Percentiles rank a stretch among this genome's conserved stretches.
These are phyloP conservation scores for Ptychodera flava DNA, from an alignment of 35 echinoderm and acorn worm genomes.

Conservation along the genomic window DNA sequence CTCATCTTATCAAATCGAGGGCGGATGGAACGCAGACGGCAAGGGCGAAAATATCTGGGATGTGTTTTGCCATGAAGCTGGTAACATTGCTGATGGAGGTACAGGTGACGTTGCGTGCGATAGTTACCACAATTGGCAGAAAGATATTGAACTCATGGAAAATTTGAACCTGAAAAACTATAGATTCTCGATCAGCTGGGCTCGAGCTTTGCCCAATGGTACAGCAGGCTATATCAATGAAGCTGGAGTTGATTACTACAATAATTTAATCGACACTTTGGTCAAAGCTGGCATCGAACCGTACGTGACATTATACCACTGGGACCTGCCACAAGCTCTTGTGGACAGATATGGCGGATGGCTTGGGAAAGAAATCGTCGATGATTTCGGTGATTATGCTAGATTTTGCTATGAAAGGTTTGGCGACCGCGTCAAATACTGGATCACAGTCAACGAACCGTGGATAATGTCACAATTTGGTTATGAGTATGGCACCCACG, in stretches of 20 bases:
- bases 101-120: constrained; percentile 74
- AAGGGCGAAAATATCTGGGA: constrained; percentile 76
- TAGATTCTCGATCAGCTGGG: too few species aligned
- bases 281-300: constrained; percentile 46
- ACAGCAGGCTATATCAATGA: constrained; percentile 51
- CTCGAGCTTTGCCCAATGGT: constrained; percentile 58
- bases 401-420: constrained; percentile 73
- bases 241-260: constrained; percentile 71
- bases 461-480: constrained; percentile 45
- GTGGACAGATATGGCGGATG: constrained; percentile 70
- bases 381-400: constrained; percentile 72
- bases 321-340: constrained; percentile 56
- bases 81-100: constrained; percentile 27
- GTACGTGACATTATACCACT: constrained; percentile 76
- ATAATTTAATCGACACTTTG: constrained; percentile 57
- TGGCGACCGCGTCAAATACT: constrained; percentile 60
- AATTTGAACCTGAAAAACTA: constrained; percentile 60
- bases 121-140: constrained; percentile 70
- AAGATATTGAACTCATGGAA: constrained; percentile 59
- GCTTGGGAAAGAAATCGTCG: constrained; percentile 63
- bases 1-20: constrained; percentile 81
- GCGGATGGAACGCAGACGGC: constrained; percentile 69
- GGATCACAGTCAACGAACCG: constrained; percentile 88
- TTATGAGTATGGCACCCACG: constrained; percentile 50
- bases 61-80: constrained; percentile 35